Evolutionary conservation across 2,888 invertebrate genomes (phyloP).

Genomic region (Molanna angustata): DNA sequence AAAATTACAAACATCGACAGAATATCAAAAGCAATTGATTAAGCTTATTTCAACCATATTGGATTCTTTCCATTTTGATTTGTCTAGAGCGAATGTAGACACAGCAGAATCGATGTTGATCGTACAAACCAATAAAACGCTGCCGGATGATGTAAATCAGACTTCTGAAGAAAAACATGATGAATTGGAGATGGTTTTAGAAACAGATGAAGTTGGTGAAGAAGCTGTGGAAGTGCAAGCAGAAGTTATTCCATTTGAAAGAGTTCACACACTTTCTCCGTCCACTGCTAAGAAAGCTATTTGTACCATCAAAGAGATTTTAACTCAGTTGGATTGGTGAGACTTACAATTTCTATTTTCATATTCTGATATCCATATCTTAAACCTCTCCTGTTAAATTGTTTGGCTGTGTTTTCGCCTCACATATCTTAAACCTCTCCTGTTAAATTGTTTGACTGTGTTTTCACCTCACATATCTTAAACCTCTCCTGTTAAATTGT

Average conservation of each 20-base stretch:
- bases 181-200: constrained; percentile 36
- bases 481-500: too few relatives aligned
- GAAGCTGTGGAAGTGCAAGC: constrained; percentile 35
- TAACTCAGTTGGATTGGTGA: constrained; percentile 77
- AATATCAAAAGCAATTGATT: constrained; percentile 81
- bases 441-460: too few relatives aligned
- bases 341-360: too few relatives aligned
- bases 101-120: too few relatives aligned
- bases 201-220: constrained; percentile 41
- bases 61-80: constrained; percentile 90
- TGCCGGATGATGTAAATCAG: constrained; percentile 36
- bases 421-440: too few relatives aligned
- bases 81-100: constrained; percentile 64
- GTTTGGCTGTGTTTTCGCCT: too few relatives aligned
- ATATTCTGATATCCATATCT: too few relatives aligned
- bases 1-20: constrained; percentile 67
- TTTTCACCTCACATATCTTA: too few relatives aligned
- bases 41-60: constrained; percentile 74
- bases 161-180: constrained; percentile 36
- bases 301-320: constrained; percentile 64
- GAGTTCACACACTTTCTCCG: constrained; percentile 59
- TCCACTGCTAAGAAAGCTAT: constrained; percentile 76
- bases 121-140: constrained; percentile 40
- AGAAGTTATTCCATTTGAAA: constrained; percentile 45
- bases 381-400: too few relatives aligned